A percentile compares a stretch with the other conserved stretches of the same genome.
phyloP scores from a whole-genome alignment of 2,888 invertebrate genomes.

The Sisyra nigra region DNA sequence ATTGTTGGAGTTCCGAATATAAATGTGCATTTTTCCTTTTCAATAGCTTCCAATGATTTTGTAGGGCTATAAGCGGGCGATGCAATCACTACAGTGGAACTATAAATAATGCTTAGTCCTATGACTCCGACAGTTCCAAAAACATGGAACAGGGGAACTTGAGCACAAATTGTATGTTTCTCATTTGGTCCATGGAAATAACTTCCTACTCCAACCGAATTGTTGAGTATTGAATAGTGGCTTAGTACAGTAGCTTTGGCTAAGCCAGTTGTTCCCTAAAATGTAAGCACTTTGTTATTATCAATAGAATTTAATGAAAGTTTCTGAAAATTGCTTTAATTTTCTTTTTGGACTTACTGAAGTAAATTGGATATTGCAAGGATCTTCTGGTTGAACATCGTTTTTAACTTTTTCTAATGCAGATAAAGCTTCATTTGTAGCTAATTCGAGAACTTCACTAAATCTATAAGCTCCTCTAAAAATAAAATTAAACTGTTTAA shows the following conservation, averaged over 20 bases:
- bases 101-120: slow-evolving; percentile 38
- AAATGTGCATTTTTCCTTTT: slow-evolving; percentile 51
- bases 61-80: slow-evolving; percentile 40
- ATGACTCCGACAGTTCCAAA: slow-evolving; percentile 54
- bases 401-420: slow-evolving; percentile 5
- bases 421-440: too few relatives aligned
- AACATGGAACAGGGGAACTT: slow-evolving; percentile 71
- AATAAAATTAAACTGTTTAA: too few relatives aligned
- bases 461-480: too few relatives aligned
- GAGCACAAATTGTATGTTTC: slow-evolving; percentile 37
- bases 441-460: too few relatives aligned
- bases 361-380: slow-evolving; percentile 68
- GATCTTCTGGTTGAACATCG: slow-evolving; percentile 37
- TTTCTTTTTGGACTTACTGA: slow-evolving; percentile 32
- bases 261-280: slow-evolving; percentile 32
- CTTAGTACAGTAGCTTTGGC: slow-evolving; percentile 61
- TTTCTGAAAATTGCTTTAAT: too few relatives aligned
- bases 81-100: slow-evolving; percentile 44
- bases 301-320: too few relatives aligned
- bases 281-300: too few relatives aligned
- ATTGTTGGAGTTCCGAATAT: slow-evolving; percentile 74
- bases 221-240: slow-evolving; percentile 62
- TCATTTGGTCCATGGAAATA: slow-evolving; percentile 29
- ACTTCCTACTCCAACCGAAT: slow-evolving; percentile 44
- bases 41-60: slow-evolving; percentile 42